A percentile compares a stretch with the other conserved stretches of the same genome.
phyloP scores from a whole-genome alignment of 2,888 invertebrate genomes.

The Chironomus tentans region DNA sequence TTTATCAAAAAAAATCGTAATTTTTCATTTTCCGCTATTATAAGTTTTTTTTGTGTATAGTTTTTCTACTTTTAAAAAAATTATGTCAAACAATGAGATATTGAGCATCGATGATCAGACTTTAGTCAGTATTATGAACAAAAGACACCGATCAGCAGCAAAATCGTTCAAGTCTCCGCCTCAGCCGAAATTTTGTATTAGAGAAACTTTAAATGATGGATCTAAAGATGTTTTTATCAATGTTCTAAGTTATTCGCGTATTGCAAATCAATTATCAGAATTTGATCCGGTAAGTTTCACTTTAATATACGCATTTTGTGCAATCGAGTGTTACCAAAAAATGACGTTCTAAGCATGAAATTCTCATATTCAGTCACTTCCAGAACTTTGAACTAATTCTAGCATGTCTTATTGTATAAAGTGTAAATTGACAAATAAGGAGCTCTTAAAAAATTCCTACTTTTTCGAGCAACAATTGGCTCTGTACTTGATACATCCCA shows the following conservation, averaged over 20 bases:
- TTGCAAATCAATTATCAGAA: conserved; percentile 55
- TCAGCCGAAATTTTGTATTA: conserved; percentile 66
- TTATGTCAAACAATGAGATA: conserved; percentile 11
- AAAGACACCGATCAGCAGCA: conserved; percentile 50
- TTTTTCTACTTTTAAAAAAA: not conserved
- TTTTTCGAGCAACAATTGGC: no score
- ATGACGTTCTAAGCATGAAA: no score
- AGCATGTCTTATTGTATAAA: not conserved
- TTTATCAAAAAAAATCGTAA: not conserved
- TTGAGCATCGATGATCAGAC: conserved; percentile 19
- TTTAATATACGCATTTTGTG: no score
- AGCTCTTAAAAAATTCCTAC: no score
- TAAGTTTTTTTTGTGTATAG: no score
- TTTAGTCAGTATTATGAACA: conserved; percentile 13
- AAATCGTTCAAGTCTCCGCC: conserved; percentile 64
- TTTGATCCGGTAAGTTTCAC: conserved; percentile 49
- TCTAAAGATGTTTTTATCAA: conserved; percentile 51
- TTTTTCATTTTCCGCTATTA: not conserved
- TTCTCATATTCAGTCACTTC: no score
- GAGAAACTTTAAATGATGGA: conserved; percentile 46
- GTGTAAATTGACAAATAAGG: no score
- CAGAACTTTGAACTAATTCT: no score
- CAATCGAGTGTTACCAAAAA: no score
- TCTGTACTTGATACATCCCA: no score
- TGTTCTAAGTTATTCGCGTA: conserved; percentile 64